phyloP scores from a whole-genome alignment of 2,797 vertebrate species.

The Tokudaia muenninki region DNA sequence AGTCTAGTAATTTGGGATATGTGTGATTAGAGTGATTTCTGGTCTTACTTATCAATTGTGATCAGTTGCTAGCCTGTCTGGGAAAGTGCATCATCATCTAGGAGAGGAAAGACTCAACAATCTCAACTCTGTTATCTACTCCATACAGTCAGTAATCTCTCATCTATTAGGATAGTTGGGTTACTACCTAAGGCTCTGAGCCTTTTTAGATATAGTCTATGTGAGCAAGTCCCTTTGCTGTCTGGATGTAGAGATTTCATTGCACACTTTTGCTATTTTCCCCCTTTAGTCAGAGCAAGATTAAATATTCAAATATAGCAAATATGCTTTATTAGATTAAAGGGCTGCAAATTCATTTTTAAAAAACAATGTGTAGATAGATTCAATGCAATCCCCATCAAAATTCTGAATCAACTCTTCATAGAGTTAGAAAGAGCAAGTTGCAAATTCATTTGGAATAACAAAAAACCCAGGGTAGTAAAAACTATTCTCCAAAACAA shows the following conservation, averaged over 20 bases:
- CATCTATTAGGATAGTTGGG: background rate
- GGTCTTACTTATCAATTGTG: background rate
- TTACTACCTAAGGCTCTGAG: conserved; percentile 1
- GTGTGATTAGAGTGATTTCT: background rate
- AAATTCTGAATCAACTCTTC: too few relatives aligned
- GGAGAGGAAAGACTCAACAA: background rate
- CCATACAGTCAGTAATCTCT: background rate
- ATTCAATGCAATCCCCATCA: too few relatives aligned
- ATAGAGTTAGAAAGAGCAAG: too few relatives aligned
- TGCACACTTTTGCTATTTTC: background rate
- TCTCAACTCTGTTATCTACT: background rate
- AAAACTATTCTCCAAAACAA: too few relatives aligned
- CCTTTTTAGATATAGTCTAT: background rate
- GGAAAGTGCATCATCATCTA: background rate
- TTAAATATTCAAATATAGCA: background rate
- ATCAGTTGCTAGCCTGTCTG: background rate
- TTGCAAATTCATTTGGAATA: too few relatives aligned
- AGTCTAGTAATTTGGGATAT: background rate
- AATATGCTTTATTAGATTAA: background rate
- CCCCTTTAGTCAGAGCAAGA: background rate
- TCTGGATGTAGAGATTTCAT: background rate
- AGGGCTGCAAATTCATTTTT: background rate
- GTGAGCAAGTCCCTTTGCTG: background rate
- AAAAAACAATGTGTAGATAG: too few relatives aligned
- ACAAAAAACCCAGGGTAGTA: too few relatives aligned